These are phyloP conservation scores for Mythimna impura DNA, from an alignment of 2,888 invertebrate genomes.

Conservation along the genomic window DNA sequence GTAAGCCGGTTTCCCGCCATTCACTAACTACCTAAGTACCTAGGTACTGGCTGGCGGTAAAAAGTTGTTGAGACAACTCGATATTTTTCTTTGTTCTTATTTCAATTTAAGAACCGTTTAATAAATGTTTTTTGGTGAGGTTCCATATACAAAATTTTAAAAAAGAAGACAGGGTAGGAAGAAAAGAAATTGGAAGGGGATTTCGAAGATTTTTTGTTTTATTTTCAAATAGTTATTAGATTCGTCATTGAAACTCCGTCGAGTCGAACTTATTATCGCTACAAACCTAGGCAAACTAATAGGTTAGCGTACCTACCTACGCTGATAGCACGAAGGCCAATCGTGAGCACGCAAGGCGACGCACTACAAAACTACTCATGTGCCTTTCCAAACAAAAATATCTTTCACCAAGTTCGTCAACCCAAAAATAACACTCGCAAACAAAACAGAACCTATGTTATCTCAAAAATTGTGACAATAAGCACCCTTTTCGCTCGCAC, in stretches of 20 bases:
- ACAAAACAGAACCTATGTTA: constrained; percentile 70
- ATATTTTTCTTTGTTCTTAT: constrained; percentile 55
- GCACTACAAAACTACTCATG: constrained; percentile 74
- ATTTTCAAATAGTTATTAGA: constrained; percentile 16
- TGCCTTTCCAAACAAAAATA: constrained; percentile 76
- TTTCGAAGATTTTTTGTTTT: not conserved
- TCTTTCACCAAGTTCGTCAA: constrained; percentile 81
- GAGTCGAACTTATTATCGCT: constrained; percentile 64
- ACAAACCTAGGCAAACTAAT: constrained; percentile 67
- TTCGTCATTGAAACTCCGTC: constrained; percentile 56
- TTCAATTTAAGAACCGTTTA: constrained; percentile 37
- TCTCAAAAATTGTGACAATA: constrained; percentile 57
- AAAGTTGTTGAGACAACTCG: constrained; percentile 43
- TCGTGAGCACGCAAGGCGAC: constrained; percentile 71
- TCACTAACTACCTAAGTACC: constrained; percentile 37
- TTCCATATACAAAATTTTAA: constrained; percentile 4
- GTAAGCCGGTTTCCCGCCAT: constrained; percentile 61
- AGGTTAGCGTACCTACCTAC: constrained; percentile 64
- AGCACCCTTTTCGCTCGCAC: constrained; percentile 71
- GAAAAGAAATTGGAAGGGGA: not conserved
- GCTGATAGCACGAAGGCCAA: constrained; percentile 80
- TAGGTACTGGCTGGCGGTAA: constrained; percentile 31
- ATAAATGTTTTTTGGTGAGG: not conserved
- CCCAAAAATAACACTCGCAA: constrained; percentile 75
- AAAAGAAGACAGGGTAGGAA: not conserved